These are phyloP conservation scores for Cydia splendana DNA, from an alignment of 1,140 invertebrate genomes.

Conservation along the genomic window DNA sequence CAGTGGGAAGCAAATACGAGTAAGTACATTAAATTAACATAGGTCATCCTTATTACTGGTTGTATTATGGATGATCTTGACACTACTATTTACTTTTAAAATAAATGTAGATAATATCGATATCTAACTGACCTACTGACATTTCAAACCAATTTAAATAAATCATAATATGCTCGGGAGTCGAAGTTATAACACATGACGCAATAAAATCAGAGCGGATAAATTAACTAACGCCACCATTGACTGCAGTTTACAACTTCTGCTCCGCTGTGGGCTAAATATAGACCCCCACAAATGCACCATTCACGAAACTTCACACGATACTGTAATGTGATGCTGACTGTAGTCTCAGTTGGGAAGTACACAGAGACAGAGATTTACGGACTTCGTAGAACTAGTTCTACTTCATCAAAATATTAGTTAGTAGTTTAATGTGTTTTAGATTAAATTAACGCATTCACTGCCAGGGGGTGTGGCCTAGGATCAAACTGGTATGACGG, in stretches of 20 bases:
- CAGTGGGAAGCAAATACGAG: too few species aligned
- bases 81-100: not conserved
- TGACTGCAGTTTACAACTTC: not conserved
- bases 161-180: not conserved
- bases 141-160: not conserved
- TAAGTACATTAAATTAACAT: too few species aligned
- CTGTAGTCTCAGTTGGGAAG: not conserved
- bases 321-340: not conserved
- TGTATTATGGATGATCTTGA: not conserved
- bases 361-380: not conserved
- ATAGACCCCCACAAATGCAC: conserved; percentile 13
- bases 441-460: too few species aligned
- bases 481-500: too few species aligned
- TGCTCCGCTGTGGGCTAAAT: not conserved
- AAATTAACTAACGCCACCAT: not conserved
- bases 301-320: not conserved
- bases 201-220: not conserved
- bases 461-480: too few species aligned
- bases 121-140: not conserved
- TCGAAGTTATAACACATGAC: not conserved
- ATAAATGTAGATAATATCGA: not conserved
- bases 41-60: too few species aligned
- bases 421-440: too few species aligned
- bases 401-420: too few species aligned
- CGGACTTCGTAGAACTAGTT: too few species aligned